Evolutionary conservation across 1,140 invertebrate species (phyloP), one percentile per base, ranked within the genome.

Genomic region (Zaprionus davidi): DNA sequence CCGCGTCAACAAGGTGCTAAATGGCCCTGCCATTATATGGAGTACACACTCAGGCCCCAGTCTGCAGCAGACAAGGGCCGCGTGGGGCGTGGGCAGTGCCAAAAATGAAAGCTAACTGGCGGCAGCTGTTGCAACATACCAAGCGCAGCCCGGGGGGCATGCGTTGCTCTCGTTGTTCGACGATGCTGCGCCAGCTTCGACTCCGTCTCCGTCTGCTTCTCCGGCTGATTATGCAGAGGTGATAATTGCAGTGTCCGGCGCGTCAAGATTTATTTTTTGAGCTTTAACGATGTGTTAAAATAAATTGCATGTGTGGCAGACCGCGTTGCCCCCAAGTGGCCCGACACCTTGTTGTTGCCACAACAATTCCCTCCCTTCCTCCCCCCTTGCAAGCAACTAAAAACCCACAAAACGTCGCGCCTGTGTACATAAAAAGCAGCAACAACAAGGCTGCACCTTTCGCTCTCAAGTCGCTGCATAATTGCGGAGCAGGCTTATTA

Each of bases 261-360:
- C 85, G 85, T 90, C 85, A 90, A 90, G 85, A 90, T 90, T 90
- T 90, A 90, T 90, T 84, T 90, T 82, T 70, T 74, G 86, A 85
- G 86, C 86, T 82, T 90, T 90, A 90, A 90, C 85, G 85, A 90
- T 90, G 85, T 90, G 85, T 90, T 90, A 90, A 90, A 90, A 90
- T 90, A 90, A 90, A 90, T 90, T 90, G 85, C 85, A 90, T 90
- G 81, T 82, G 69, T 76, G 66, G 55, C 63, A 68, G 63, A 46
- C 41, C 69, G 49, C 46, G 20, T 20, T 22, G 46, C 17, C 46
- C 46, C 46, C 46, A 51, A 51, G 20, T 46, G 41, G 41, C 46
- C 46, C 46, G 20, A 51, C 46, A 51, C 46, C 46, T 51, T 51
- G 46, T 46, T 46, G 41, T 51, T 51, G 46, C 46, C 46, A 22